Evolutionary conservation across 2,797 vertebrate genomes (phyloP).

Genomic region (Danio choprae): DNA sequence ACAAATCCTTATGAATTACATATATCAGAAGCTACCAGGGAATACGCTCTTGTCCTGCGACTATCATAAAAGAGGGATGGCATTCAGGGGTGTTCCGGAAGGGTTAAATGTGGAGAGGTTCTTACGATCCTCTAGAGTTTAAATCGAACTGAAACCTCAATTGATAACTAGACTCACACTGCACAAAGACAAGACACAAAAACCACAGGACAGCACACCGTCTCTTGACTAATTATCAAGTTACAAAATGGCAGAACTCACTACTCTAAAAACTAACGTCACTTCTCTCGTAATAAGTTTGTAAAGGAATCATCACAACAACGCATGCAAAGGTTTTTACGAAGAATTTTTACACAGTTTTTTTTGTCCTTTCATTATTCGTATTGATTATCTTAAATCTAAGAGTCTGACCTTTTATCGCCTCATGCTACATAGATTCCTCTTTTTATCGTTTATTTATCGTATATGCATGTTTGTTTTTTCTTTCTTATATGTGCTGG

Average conservation of each 20-base stretch:
- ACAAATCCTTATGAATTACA: not conserved
- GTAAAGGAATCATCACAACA: slow-evolving; percentile 91
- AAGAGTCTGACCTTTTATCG: slow-evolving; percentile 77
- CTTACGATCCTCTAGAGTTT: slow-evolving; percentile 72
- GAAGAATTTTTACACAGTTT: slow-evolving; percentile 73
- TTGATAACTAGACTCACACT: slow-evolving; percentile 90
- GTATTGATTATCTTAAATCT: slow-evolving; percentile 61
- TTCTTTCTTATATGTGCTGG: slow-evolving; percentile 73
- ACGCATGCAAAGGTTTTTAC: slow-evolving; percentile 91
- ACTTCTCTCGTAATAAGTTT: slow-evolving; percentile 82
- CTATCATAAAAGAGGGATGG: slow-evolving; percentile 4
- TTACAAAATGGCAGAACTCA: slow-evolving; percentile 87
- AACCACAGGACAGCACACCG: slow-evolving; percentile 93
- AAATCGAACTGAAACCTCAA: slow-evolving; percentile 86
- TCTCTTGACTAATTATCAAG: slow-evolving; percentile 78
- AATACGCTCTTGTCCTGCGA: not conserved
- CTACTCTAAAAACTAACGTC: slow-evolving; percentile 91
- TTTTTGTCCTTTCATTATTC: slow-evolving; percentile 58
- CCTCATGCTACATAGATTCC: slow-evolving; percentile 92
- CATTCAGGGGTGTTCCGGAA: slow-evolving; percentile 44
- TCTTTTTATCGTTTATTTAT: slow-evolving; percentile 56
- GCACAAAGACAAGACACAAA: slow-evolving; percentile 91
- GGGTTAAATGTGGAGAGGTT: slow-evolving; percentile 61
- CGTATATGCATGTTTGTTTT: slow-evolving; percentile 84
- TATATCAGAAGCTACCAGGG: too few species aligned